phyloP scores from a whole-genome alignment of 92 coral and sea anemone genomes.

The Porites evermanni region DNA sequence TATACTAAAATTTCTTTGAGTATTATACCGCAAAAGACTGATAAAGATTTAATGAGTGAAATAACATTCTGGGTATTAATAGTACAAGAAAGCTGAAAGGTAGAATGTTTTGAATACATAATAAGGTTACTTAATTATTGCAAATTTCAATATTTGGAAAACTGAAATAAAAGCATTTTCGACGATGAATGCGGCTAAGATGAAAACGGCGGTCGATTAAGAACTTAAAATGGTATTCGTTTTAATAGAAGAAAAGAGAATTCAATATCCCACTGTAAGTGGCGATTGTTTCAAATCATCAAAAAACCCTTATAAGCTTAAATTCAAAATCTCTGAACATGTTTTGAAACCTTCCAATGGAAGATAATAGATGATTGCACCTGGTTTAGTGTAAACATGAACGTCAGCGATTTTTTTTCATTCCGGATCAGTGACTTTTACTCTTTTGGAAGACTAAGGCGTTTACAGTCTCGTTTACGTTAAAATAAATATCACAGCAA shows the following conservation, averaged over 20 bases:
- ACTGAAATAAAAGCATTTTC: background rate
- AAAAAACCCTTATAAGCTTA: background rate
- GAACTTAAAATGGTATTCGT: background rate
- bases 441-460: background rate
- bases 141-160: conserved; percentile 8
- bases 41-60: conserved; percentile 15
- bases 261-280: conserved; percentile 1
- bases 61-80: conserved; percentile 8
- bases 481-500: conserved; percentile 41
- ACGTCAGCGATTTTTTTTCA: background rate
- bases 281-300: background rate
- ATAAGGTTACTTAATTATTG: conserved; percentile 9
- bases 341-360: conserved; percentile 3
- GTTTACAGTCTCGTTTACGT: conserved; percentile 4
- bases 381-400: conserved; percentile 19
- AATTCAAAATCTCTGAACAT: background rate
- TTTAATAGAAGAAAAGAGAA: background rate
- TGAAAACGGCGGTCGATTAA: conserved; percentile 2
- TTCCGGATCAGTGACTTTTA: background rate
- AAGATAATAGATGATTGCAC: background rate
- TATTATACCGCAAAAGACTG: conserved; percentile 6
- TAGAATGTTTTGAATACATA: background rate
- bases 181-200: background rate
- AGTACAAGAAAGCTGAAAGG: background rate
- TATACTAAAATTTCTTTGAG: background rate